Evolutionary conservation across 2,797 vertebrate genomes (phyloP), one percentile per base, ranked within the genome.

Genomic region (Poliocrania exsul): DNA sequence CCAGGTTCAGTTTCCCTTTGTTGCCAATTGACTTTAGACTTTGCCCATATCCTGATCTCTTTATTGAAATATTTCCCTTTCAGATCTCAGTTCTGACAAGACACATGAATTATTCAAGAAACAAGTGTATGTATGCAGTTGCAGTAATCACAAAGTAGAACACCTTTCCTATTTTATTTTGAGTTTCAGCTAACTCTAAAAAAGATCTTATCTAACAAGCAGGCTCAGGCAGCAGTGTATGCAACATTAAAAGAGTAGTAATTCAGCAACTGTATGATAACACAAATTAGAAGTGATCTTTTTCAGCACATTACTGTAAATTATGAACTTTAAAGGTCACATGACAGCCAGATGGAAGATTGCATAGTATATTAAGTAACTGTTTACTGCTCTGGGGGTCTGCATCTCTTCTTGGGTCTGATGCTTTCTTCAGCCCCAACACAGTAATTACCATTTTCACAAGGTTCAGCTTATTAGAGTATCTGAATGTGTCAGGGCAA

Each of bases 381-480:
- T 33, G n/a, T 85, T 73, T 82, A 28, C 56, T 71, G 13, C 24
- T 67, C 40, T 81, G 20, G 13, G 18, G 31, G 8, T 10, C 16
- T 26, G 3, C 13, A 37, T 80, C 24, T 73, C 35, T 49, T 51
- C 19, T 40, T 21, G 13, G 33, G 24, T 90, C 62, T 6, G 5
- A 89, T 17, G 15, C n/a, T 91, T 91, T 67, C 51, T 82, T 87
- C 44, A 78, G 49, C 26, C 44, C 46, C 35, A 60, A 20, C 33
- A 25, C 11, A 38, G 64, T 60, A 93, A 88, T 92, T 82, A 49
- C 37, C 57, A 26, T 93, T 87, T 88, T 82, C 88, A 90, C 40
- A 28, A 74, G 75, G 83, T 58, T 81, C 74, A 60, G 28, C 15
- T 85, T 82, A 51, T 89, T 81, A 91, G 56, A 81, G 31, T 69